A percentile compares a stretch with the other conserved stretches of the same genome.
phyloP scores from a whole-genome alignment of 2,888 invertebrate genomes.

The Augochlorella aurata region DNA sequence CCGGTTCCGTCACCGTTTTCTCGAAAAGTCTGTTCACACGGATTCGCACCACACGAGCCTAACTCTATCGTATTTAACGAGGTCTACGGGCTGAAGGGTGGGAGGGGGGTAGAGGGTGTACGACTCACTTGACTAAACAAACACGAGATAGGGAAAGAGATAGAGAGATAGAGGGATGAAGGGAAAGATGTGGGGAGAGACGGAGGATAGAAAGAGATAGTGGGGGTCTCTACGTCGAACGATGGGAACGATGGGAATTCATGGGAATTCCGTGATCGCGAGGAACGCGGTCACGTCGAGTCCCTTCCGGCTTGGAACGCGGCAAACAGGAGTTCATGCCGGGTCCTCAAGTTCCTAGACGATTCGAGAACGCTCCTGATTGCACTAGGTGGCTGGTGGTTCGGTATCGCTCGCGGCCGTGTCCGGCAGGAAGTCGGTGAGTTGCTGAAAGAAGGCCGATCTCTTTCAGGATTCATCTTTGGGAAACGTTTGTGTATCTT shows the following conservation, averaged over 20 bases:
- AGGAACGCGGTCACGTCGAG: conserved; percentile 25
- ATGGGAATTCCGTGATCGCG: conserved; percentile 47
- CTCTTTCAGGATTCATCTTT: conserved; percentile 41
- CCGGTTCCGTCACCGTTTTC: background rate
- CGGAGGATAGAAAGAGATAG: background rate
- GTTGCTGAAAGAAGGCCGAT: conserved; percentile 33
- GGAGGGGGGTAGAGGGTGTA: conserved; percentile 51
- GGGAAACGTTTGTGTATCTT: conserved; percentile 39
- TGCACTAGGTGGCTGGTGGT: conserved; percentile 3
- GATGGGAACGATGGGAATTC: conserved; percentile 36
- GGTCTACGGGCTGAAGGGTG: conserved; percentile 58
- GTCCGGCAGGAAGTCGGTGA: conserved; percentile 15
- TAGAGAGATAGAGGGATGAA: conserved; percentile 36
- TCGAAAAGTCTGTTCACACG: conserved; percentile 26
- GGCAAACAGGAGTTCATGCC: background rate
- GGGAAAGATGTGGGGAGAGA: conserved; percentile 60
- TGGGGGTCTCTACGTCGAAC: conserved; percentile 66
- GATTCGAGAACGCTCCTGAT: conserved; percentile 15
- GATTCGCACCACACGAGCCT: conserved; percentile 55
- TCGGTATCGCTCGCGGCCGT: background rate
- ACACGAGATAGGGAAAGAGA: conserved; percentile 68
- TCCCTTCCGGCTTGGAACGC: background rate
- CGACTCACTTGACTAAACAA: conserved; percentile 73
- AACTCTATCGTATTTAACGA: conserved; percentile 70
- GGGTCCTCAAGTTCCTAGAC: background rate